phyloP scores from a whole-genome alignment of 2,888 invertebrate species.

The Onchidella celtica region DNA sequence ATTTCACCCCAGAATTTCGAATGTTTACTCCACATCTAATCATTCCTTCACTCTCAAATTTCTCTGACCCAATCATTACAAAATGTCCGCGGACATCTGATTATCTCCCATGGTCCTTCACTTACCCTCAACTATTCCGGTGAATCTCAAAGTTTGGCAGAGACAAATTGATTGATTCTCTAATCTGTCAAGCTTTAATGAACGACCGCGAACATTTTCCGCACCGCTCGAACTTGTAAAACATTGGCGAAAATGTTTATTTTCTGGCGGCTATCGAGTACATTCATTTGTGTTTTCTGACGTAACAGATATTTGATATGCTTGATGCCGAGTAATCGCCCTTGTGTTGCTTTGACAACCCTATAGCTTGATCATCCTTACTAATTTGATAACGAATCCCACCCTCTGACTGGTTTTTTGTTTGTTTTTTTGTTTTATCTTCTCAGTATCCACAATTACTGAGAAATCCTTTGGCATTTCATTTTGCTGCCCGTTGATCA shows the following conservation, averaged over 20 bases:
- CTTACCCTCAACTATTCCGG: too few relatives aligned
- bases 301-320: constrained; percentile 29
- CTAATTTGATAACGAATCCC: constrained; percentile 35
- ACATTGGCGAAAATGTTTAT: constrained; percentile 28
- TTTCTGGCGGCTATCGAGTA: constrained; percentile 23
- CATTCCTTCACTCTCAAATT: background rate
- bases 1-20: too few relatives aligned
- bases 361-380: constrained; percentile 18
- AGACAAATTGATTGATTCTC: constrained; percentile 20
- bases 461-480: too few relatives aligned
- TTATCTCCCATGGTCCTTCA: too few relatives aligned
- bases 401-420: constrained; percentile 7
- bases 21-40: background rate
- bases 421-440: background rate
- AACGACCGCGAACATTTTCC: constrained; percentile 21
- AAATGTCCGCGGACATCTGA: too few relatives aligned
- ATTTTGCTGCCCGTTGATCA: too few relatives aligned
- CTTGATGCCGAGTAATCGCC: constrained; percentile 13
- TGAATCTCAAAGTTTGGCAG: too few relatives aligned
- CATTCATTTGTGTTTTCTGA: constrained; percentile 40
- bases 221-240: constrained; percentile 31
- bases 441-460: too few relatives aligned
- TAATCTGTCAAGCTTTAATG: constrained; percentile 3
- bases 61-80: too few relatives aligned
- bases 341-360: constrained; percentile 11